Percentiles rank a stretch among this genome's conserved stretches.
phyloP scores from a whole-genome alignment of 2,113 vertebrate genomes.

The Dryoscopus gambensis region DNA sequence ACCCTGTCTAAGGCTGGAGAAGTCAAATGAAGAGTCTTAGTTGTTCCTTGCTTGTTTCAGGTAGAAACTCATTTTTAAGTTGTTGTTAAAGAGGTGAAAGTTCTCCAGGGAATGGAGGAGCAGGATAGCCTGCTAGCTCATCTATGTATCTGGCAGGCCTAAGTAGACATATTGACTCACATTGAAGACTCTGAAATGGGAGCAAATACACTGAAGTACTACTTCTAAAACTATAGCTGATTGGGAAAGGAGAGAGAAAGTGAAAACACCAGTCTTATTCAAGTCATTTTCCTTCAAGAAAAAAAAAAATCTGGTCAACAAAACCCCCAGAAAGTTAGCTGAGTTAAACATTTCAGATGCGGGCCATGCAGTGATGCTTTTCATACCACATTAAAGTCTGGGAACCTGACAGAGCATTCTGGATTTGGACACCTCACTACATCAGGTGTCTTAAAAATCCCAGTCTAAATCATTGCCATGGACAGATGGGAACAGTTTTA shows the following conservation, averaged over 20 bases:
- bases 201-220: neutral
- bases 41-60: neutral
- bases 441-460: constrained; percentile 1
- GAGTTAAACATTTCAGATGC: neutral
- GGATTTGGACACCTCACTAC: neutral
- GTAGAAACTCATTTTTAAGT: neutral
- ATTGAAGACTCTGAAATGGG: neutral
- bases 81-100: neutral
- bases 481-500: neutral
- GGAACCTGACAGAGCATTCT: neutral
- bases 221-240: neutral
- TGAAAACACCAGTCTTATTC: neutral
- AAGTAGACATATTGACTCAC: neutral
- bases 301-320: neutral
- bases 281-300: neutral
- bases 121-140: neutral
- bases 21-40: neutral
- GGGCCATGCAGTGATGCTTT: neutral
- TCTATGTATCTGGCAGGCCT: neutral
- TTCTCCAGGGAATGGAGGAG: neutral
- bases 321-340: neutral
- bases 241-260: neutral
- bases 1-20: neutral
- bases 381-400: neutral
- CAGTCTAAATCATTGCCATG: neutral